Base-by-base conservation (phyloP, 2,113 vertebrate species). In the Nyctereutes procyonoides region DNA sequence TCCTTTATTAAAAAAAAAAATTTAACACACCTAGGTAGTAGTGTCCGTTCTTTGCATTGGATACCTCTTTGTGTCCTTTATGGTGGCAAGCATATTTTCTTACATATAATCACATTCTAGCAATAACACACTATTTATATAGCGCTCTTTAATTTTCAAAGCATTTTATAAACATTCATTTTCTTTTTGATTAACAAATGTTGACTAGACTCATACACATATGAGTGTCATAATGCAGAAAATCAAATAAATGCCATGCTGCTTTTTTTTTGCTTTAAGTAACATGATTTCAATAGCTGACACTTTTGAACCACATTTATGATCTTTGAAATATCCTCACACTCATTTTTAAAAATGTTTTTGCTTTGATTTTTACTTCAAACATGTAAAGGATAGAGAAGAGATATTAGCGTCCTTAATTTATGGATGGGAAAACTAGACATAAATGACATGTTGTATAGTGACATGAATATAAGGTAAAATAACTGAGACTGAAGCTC, bases 211-310 rank as follows among this genome's bases (percentile, higher is more conserved):
- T 87, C 32, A 32, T 58, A 58, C 19, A 86, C 24, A 38, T 73
- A 65, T 51, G 67, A 58, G 19, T 90, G 22, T 81, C 74, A 90
- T 76, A 92, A 83, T 86, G 67, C 11, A 84, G 76, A 32, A 53
- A 53, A 80, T 88, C 35, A 92, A 4, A 32, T 96, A 76, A 76
- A 51, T 76, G 76, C 55, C 48, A 80, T 63, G 22, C n/a, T 93
- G 56, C 17, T 95, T 84, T 85, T 32, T 88, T 95, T 89, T 86
- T 56, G 43, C 53, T 95, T 85, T 79, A 84, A 90, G 48, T 91
- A 77, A 97, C 93, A 79, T 96, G 2, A 95, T 73, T 97, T 94
- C 85, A 96, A 90, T 56, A 92, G 38, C 62, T 87, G 24, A 60
- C 77, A 71, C 79, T 95, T 95, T 95, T 67, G 24, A 69, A 53